These are phyloP conservation scores for Fragum fragum DNA, from an alignment of 2,888 invertebrate species.

Conservation along the genomic window DNA sequence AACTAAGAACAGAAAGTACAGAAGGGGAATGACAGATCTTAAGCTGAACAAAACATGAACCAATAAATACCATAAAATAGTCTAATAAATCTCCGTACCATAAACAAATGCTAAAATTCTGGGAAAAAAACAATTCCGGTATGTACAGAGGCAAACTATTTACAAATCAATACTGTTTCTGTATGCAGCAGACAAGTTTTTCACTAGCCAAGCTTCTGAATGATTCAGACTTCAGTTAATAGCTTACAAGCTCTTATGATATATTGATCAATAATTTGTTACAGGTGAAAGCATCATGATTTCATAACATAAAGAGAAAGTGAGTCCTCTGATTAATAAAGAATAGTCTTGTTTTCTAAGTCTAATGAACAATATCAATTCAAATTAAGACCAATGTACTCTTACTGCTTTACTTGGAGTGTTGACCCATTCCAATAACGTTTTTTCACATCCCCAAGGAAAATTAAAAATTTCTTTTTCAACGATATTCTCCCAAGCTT, in stretches of 20 bases:
- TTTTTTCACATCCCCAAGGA: too few species aligned
- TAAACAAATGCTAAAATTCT: neutral
- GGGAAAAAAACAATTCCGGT: neutral
- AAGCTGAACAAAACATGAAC: neutral
- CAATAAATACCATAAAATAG: neutral
- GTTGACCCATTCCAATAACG: too few species aligned
- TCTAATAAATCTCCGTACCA: neutral
- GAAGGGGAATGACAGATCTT: too few species aligned
- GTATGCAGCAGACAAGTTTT: slow-evolving; percentile 28
- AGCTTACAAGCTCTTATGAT: slow-evolving; percentile 31
- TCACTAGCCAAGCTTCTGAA: slow-evolving; percentile 32
- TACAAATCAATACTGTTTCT: slow-evolving; percentile 27
- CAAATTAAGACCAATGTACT: too few species aligned
- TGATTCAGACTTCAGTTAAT: slow-evolving; percentile 49
- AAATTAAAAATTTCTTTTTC: too few species aligned
- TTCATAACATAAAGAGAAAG: neutral
- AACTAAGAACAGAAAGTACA: too few species aligned
- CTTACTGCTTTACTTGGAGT: too few species aligned
- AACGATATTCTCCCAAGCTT: too few species aligned
- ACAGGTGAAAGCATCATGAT: slow-evolving; percentile 19
- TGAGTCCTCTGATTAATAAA: too few species aligned
- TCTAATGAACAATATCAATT: too few species aligned
- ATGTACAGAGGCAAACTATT: slow-evolving; percentile 5
- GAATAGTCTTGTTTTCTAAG: too few species aligned
- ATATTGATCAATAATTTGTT: slow-evolving; percentile 51